These are phyloP conservation scores for Centroberyx gerrardi DNA, from an alignment of 2,797 vertebrate genomes.

Conservation along the genomic window DNA sequence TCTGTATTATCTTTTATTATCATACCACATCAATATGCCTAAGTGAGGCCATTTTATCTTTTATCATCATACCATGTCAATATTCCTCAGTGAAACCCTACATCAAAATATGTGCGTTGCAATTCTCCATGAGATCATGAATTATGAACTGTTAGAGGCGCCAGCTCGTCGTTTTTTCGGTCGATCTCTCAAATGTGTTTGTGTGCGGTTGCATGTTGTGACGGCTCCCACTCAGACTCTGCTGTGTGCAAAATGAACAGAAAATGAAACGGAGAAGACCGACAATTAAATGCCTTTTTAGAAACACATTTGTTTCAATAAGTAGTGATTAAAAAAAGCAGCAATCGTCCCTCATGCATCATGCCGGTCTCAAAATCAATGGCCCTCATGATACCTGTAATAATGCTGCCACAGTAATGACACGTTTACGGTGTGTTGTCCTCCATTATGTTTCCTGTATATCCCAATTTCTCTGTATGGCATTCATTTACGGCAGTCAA, in stretches of 20 bases:
- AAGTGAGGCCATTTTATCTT: constrained; percentile 32
- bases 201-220: constrained; percentile 53
- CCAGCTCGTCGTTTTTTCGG: constrained; percentile 42
- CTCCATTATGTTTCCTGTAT: not conserved
- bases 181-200: constrained; percentile 62
- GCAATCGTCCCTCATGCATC: not conserved
- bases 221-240: constrained; percentile 62
- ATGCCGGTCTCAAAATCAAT: not conserved
- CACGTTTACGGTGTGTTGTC: not conserved
- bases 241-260: constrained; percentile 39
- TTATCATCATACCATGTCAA: constrained; percentile 27
- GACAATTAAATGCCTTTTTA: constrained; percentile 36
- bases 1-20: not conserved
- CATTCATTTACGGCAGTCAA: not conserved
- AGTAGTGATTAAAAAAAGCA: constrained; percentile 32
- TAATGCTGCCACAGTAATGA: constrained; percentile 5
- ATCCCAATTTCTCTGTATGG: not conserved
- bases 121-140: constrained; percentile 38
- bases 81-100: constrained; percentile 24
- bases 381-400: no score
- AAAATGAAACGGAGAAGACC: constrained; percentile 10
- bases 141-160: constrained; percentile 45
- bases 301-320: constrained; percentile 29
- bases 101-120: constrained; percentile 30
- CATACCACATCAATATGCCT: not conserved